phyloP scores from a whole-genome alignment of 2,113 vertebrate species.

The Ammodytes dubius region DNA sequence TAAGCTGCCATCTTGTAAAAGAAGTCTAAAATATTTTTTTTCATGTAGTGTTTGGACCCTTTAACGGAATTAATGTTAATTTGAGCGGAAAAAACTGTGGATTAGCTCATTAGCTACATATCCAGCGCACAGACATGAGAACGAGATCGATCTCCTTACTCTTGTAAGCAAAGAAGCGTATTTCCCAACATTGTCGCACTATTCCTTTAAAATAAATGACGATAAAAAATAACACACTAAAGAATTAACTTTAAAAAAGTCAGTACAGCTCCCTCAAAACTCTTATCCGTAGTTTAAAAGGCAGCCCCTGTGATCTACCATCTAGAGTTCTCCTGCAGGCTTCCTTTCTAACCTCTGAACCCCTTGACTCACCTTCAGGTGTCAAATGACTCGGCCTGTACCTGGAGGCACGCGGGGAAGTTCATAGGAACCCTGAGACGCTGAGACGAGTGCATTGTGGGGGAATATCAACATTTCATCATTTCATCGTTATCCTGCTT shows the following conservation, averaged over 20 bases:
- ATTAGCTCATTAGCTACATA: neutral
- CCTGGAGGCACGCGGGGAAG: conserved; percentile 82
- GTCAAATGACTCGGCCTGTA: conserved; percentile 83
- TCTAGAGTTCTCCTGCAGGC: conserved; percentile 56
- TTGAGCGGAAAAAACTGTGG: neutral
- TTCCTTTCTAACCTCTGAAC: conserved; percentile 60
- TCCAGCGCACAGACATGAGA: neutral
- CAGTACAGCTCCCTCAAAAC: conserved; percentile 9
- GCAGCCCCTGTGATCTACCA: conserved; percentile 39
- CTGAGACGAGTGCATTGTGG: conserved; percentile 83
- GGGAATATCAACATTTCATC: conserved; percentile 85
- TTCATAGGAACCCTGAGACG: conserved; percentile 77
- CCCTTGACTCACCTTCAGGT: conserved; percentile 85
- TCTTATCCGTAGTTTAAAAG: conserved; percentile 5
- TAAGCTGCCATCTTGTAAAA: too few relatives aligned
- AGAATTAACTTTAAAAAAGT: neutral
- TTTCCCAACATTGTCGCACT: conserved; percentile 23
- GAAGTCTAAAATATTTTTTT: neutral
- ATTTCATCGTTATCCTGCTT: conserved; percentile 68
- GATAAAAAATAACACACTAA: conserved; percentile 9
- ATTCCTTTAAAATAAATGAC: conserved; percentile 33
- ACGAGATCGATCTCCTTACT: neutral
- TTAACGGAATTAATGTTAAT: neutral
- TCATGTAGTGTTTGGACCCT: neutral
- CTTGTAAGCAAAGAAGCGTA: neutral